Percentiles rank a stretch among this genome's conserved stretches.
Evolutionary conservation across 1,140 invertebrate species (phyloP).

Genomic region (Musca domestica): DNA sequence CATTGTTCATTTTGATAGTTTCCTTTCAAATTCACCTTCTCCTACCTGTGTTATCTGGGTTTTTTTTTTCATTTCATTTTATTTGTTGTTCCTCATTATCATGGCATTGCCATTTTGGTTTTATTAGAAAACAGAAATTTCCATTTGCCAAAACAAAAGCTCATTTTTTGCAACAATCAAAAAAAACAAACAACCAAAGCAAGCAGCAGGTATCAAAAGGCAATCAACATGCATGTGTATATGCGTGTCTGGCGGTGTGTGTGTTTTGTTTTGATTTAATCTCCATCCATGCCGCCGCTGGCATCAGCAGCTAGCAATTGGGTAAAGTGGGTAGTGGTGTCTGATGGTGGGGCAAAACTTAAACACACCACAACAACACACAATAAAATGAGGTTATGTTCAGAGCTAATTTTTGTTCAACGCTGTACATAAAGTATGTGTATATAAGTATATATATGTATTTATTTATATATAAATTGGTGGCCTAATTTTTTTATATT

Average conservation of each 20-base stretch:
- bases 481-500: no score
- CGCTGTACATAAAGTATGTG: neutral
- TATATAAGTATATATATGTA: no score
- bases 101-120: slow-evolving; percentile 1
- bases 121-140: neutral
- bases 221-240: no score
- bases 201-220: neutral
- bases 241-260: no score
- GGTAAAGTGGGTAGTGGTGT: no score
- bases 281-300: no score
- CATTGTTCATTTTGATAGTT: slow-evolving; percentile 7
- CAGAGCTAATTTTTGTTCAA: neutral
- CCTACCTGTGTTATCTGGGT: neutral
- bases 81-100: neutral
- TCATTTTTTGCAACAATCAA: neutral
- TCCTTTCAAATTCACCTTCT: neutral
- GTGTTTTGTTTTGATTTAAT: no score
- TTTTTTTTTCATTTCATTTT: neutral
- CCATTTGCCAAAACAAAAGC: neutral
- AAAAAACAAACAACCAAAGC: neutral
- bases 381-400: slow-evolving; percentile 14
- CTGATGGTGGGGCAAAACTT: no score
- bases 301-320: no score
- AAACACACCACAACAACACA: neutral
- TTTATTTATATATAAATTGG: no score